Conservation (phyloP, 1,140 invertebrate genomes). For the Drosophila sproati region DNA sequence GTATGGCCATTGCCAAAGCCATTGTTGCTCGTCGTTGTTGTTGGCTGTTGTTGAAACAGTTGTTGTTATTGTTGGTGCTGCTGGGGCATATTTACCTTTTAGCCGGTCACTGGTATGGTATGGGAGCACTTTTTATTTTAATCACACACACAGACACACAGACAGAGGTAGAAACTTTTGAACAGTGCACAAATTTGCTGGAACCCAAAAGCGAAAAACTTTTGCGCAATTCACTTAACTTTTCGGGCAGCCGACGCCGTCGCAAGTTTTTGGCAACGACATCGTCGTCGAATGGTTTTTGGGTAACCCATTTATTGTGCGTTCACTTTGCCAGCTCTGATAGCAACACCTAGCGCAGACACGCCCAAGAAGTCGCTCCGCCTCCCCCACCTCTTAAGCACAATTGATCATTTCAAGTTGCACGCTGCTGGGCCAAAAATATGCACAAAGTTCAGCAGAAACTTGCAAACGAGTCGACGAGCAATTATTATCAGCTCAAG, state of each 20-base stretch:
- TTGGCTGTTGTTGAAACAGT: not conserved
- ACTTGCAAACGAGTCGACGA: constrained; percentile 42
- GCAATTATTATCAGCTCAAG: constrained; percentile 68
- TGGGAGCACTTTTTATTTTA: constrained; percentile 44
- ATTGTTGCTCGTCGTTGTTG: constrained; percentile 40
- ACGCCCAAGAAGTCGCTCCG: constrained; percentile 7
- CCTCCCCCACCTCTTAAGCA: constrained; percentile 2
- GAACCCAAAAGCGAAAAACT: constrained; percentile 69
- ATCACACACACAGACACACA: constrained; percentile 19
- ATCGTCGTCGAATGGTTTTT: constrained; percentile 21
- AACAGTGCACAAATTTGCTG: constrained; percentile 73
- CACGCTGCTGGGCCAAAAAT: constrained; percentile 13
- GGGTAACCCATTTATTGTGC: constrained; percentile 52
- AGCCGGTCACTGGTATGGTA: constrained; percentile 32
- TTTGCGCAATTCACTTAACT: constrained; percentile 82
- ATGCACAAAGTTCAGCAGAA: constrained; percentile 47
- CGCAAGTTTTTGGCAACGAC: constrained; percentile 58
- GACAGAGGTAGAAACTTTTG: constrained; percentile 49
- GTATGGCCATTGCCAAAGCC: constrained; percentile 63
- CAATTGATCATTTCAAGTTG: constrained; percentile 65
- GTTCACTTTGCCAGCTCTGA: constrained; percentile 46
- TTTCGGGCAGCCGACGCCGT: constrained; percentile 47
- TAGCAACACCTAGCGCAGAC: constrained; percentile 24
- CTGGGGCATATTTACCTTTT: constrained; percentile 73
- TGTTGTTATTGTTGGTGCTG: constrained; percentile 33